Percentiles rank a stretch among this genome's conserved stretches.
phyloP scores from a whole-genome alignment of 2,113 vertebrate genomes.

The Callopanchax toddi region DNA sequence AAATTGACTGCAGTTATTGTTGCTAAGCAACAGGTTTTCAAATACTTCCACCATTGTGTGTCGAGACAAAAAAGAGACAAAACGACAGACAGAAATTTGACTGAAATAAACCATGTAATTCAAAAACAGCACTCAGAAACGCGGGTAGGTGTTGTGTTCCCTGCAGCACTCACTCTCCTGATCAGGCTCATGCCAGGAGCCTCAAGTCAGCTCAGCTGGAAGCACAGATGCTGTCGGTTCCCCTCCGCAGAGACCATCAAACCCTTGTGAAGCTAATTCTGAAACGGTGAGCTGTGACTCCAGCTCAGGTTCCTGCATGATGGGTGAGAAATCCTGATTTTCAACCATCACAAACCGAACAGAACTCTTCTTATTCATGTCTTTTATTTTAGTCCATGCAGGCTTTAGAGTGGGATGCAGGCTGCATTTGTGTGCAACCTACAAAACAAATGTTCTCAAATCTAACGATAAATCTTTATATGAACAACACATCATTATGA shows the following conservation, averaged over 20 bases:
- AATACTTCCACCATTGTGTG: conserved; percentile 4
- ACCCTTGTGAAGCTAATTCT: conserved; percentile 44
- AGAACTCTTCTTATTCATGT: conserved; percentile 4
- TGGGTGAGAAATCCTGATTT: conserved; percentile 21
- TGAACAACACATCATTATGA: conserved; percentile 48
- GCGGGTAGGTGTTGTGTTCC: conserved; percentile 30
- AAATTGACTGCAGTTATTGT: conserved; percentile 23
- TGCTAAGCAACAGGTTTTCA: conserved; percentile 45
- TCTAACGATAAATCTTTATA: conserved; percentile 20
- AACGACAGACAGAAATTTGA: conserved; percentile 46
- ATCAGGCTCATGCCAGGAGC: conserved; percentile 49
- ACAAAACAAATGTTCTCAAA: conserved; percentile 16
- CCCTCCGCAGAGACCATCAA: conserved; percentile 23
- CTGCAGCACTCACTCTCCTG: conserved; percentile 29
- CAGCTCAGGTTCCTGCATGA: conserved; percentile 30
- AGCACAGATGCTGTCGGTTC: conserved; percentile 48
- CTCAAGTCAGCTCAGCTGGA: conserved; percentile 59
- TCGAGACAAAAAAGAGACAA: conserved; percentile 8
- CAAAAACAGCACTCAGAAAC: conserved; percentile 43
- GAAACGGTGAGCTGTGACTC: conserved; percentile 46
- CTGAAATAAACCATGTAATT: conserved; percentile 54
- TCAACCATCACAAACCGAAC: conserved; percentile 1
- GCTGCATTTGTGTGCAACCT: conserved; percentile 5
- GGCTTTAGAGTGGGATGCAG: neutral
- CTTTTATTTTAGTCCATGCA: neutral